A percentile compares a stretch with the other conserved stretches of the same genome.
phyloP scores from a whole-genome alignment of 2,888 invertebrate species.

The Lasioglossum vierecki region DNA sequence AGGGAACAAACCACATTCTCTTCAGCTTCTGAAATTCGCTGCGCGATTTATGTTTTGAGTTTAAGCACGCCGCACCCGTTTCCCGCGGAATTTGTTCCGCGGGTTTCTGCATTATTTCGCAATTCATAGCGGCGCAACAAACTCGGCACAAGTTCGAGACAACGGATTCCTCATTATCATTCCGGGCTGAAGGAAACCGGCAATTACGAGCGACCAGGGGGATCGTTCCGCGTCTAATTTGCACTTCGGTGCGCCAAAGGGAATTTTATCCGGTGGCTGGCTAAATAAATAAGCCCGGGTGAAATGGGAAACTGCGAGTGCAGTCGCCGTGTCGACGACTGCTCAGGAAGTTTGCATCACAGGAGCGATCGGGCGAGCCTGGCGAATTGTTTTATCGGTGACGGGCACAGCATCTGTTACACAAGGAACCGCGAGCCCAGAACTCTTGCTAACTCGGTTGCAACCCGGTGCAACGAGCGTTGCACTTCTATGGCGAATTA shows the following conservation, averaged over 20 bases:
- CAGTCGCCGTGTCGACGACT: not conserved
- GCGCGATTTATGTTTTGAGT: not conserved
- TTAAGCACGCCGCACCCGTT: not conserved
- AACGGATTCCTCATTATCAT: not conserved
- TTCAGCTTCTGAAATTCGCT: not conserved
- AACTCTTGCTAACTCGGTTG: not conserved
- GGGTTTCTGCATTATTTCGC: not conserved
- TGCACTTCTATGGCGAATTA: not conserved
- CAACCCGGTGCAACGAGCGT: not conserved
- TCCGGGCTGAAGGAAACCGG: not conserved
- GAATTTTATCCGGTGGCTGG: constrained; percentile 2
- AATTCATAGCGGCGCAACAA: not conserved
- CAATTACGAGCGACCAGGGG: not conserved
- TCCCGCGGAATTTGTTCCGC: not conserved
- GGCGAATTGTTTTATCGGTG: constrained; percentile 3
- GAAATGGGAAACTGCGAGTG: not conserved
- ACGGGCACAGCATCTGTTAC: not conserved
- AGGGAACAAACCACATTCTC: not conserved
- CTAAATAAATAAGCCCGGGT: not conserved
- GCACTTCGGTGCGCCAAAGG: not conserved
- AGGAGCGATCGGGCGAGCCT: not conserved
- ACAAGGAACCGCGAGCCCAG: not conserved
- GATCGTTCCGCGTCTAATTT: not conserved
- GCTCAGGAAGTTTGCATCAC: not conserved
- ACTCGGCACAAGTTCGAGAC: not conserved